Conservation (phyloP, 2,888 invertebrate species). For the Cepaea hortensis region DNA sequence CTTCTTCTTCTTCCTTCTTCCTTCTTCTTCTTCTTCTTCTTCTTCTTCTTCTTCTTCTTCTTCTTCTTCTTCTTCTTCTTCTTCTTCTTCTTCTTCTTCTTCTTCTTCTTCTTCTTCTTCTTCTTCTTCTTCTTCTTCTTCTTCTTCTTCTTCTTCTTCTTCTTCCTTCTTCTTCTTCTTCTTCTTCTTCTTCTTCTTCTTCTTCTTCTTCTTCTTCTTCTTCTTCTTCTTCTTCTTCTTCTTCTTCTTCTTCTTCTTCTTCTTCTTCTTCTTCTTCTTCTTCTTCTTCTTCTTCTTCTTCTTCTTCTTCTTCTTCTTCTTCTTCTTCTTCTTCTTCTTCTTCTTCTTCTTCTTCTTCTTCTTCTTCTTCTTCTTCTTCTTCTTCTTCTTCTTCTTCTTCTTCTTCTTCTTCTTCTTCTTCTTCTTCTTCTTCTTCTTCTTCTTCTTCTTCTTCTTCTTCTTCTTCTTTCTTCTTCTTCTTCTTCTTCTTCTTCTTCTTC, state of each 20-base stretch:
- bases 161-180: not conserved
- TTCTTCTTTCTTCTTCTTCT: not conserved
- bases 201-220: not conserved
- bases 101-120: not conserved
- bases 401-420: not conserved
- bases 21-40: no score
- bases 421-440: not conserved
- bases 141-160: not conserved
- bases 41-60: no score
- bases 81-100: not conserved
- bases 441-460: not conserved
- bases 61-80: no score
- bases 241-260: not conserved
- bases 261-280: not conserved
- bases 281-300: not conserved
- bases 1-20: no score
- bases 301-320: not conserved
- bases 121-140: not conserved
- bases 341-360: no score
- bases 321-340: no score
- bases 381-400: not conserved
- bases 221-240: not conserved
- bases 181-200: not conserved
- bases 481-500: not conserved
- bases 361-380: no score